Evolutionary conservation across 2,888 invertebrate genomes (phyloP).

Genomic region (Epirrhoe tristata): DNA sequence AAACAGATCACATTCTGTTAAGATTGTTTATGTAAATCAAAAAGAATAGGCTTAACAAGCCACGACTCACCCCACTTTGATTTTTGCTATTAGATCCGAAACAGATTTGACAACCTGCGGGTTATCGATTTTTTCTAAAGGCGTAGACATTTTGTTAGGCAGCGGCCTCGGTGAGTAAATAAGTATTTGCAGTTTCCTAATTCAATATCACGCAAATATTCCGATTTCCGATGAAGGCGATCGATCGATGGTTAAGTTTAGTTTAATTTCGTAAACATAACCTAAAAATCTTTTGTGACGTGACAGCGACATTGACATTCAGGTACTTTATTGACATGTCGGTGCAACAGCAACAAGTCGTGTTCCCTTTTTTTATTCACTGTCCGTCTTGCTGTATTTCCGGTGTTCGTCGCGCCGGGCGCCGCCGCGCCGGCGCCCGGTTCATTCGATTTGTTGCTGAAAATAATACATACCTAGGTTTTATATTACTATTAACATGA

Average conservation of each 20-base stretch:
- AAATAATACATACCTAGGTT: no score
- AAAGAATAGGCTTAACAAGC: not conserved
- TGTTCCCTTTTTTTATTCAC: no score
- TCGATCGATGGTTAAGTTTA: no score
- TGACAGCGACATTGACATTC: not conserved
- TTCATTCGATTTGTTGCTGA: no score
- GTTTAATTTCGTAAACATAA: not conserved
- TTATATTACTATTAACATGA: no score
- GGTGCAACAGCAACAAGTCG: not conserved
- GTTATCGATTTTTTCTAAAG: slow-evolving; percentile 9
- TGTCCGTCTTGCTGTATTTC: no score
- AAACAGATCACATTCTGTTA: not conserved
- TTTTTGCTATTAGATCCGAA: slow-evolving; percentile 28
- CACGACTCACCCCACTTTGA: slow-evolving; percentile 32
- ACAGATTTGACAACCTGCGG: slow-evolving; percentile 21
- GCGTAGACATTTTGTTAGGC: slow-evolving; percentile 15
- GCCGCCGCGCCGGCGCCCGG: no score
- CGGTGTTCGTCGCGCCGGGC: no score
- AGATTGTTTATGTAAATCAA: not conserved
- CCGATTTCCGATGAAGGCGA: not conserved
- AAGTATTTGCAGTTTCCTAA: not conserved
- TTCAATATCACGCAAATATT: not conserved
- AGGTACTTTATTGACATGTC: not conserved
- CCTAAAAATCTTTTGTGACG: not conserved
- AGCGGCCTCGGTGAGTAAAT: not conserved